Percentiles rank a stretch among this genome's conserved stretches.
These are phyloP conservation scores for Ataeniobius toweri DNA, from an alignment of 2,797 vertebrate genomes.

Conservation along the genomic window DNA sequence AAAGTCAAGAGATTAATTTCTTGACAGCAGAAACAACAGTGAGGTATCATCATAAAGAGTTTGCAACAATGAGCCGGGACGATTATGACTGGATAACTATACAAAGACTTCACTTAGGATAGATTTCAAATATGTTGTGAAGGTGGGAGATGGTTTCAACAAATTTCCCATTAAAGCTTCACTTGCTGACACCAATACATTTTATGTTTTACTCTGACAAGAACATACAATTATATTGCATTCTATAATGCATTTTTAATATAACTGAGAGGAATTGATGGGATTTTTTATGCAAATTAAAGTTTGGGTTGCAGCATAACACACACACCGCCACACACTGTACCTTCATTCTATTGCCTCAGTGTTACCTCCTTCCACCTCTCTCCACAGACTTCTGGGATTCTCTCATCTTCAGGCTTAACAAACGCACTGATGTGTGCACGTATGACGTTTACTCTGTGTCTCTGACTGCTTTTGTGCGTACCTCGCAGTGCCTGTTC, in stretches of 20 bases:
- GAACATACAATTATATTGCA: background rate
- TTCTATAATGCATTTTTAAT: too few species aligned
- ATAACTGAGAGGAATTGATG: background rate
- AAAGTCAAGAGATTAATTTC: background rate
- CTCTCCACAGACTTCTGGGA: conserved; percentile 13
- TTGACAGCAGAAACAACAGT: background rate
- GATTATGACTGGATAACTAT: background rate
- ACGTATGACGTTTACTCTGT: conserved; percentile 10
- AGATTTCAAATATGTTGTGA: background rate
- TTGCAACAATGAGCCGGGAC: background rate
- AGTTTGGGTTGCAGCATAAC: background rate
- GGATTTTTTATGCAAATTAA: background rate
- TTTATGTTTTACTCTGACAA: background rate
- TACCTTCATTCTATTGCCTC: conserved; percentile 1
- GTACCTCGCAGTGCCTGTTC: conserved; percentile 21
- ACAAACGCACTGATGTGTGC: conserved; percentile 21
- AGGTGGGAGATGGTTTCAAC: background rate
- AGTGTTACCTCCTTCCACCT: conserved; percentile 9
- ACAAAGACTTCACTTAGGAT: background rate
- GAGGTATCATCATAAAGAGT: background rate
- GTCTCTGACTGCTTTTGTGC: conserved; percentile 15
- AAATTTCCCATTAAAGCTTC: too few species aligned
- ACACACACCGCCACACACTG: background rate
- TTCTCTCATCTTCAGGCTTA: conserved; percentile 37
- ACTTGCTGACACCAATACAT: background rate